A percentile compares a stretch with the other conserved stretches of the same genome.
Evolutionary conservation across 2,888 invertebrate species (phyloP).

Genomic region (Abrostola triplasia): DNA sequence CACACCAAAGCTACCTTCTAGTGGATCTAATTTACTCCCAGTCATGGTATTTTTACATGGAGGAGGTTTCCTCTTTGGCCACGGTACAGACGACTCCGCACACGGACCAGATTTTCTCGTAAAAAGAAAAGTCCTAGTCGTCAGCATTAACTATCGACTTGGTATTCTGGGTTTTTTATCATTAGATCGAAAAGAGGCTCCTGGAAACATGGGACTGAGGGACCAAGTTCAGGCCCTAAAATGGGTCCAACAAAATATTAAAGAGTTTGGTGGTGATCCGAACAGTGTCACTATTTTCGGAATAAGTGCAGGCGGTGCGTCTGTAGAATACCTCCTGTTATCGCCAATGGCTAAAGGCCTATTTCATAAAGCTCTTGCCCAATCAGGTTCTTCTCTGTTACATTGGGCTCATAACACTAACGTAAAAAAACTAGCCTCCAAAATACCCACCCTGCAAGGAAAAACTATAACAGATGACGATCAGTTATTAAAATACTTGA

Average conservation of each 20-base stretch:
- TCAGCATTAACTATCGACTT: conserved; percentile 81
- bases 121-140: conserved; percentile 79
- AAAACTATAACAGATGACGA: conserved; percentile 60
- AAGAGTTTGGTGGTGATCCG: conserved; percentile 82
- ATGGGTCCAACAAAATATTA: conserved; percentile 86
- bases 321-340: conserved; percentile 80
- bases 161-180: conserved; percentile 82
- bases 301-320: conserved; percentile 85
- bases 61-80: conserved; percentile 82
- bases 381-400: conserved; percentile 85
- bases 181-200: conserved; percentile 77
- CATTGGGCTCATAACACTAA: conserved; percentile 82
- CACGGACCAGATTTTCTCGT: conserved; percentile 83
- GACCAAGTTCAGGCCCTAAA: conserved; percentile 86
- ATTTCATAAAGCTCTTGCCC: conserved; percentile 86
- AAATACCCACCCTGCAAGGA: conserved; percentile 69
- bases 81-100: conserved; percentile 75
- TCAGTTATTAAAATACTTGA: conserved; percentile 72
- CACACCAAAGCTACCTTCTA: conserved; percentile 82
- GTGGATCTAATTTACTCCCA: conserved; percentile 60
- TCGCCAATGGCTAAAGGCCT: conserved; percentile 83
- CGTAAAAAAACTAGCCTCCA: conserved; percentile 67
- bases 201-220: conserved; percentile 85
- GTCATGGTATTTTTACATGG: conserved; percentile 85
- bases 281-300: conserved; percentile 86